These are phyloP conservation scores for Platalea minor DNA, from an alignment of 2,797 vertebrate genomes.

Conservation along the genomic window DNA sequence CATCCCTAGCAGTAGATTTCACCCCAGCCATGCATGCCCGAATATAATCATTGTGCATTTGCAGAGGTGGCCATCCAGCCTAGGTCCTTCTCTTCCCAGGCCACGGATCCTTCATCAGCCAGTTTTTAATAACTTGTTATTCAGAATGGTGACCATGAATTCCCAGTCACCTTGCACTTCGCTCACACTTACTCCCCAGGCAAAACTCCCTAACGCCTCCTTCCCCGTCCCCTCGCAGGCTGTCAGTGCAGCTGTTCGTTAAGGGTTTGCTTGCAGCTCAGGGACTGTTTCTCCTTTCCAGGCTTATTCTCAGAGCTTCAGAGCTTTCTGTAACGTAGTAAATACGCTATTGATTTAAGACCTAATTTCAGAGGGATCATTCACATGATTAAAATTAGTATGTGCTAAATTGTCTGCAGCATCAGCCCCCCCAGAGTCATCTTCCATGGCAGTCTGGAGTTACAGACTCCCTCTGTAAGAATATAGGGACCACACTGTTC, in stretches of 20 bases:
- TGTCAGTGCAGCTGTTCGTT: fast-evolving
- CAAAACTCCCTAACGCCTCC: not conserved
- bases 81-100: not conserved
- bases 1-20: not conserved
- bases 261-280: not conserved
- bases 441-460: not conserved
- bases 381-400: not conserved
- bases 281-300: not conserved
- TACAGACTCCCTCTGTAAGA: not conserved
- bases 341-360: not conserved
- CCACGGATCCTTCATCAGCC: not conserved
- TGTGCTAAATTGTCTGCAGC: not conserved
- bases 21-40: not conserved
- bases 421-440: not conserved
- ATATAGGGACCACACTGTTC: not conserved
- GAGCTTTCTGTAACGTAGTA: not conserved
- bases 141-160: not conserved
- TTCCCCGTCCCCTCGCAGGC: not conserved
- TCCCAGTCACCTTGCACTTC: not conserved
- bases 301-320: not conserved
- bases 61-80: not conserved
- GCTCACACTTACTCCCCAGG: not conserved
- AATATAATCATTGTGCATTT: not conserved
- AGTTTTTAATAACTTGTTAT: not conserved
- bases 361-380: not conserved